Evolutionary conservation across 2,113 vertebrate species (phyloP).

Genomic region (Naja naja): DNA sequence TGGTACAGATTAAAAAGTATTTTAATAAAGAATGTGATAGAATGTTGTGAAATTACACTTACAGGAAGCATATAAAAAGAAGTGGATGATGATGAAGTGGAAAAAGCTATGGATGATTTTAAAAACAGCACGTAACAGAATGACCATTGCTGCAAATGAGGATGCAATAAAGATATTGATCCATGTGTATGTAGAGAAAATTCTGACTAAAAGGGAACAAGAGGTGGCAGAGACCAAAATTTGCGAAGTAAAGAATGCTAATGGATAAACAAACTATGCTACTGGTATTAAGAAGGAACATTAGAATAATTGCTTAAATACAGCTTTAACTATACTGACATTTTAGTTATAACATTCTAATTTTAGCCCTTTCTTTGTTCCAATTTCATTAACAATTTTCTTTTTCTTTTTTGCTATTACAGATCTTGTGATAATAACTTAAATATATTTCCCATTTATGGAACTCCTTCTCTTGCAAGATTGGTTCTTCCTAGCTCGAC

Average conservation of each 20-base stretch:
- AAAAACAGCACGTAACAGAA: background rate
- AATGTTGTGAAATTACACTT: background rate
- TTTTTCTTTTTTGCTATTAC: background rate
- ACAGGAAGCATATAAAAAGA: background rate
- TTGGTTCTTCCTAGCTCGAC: background rate
- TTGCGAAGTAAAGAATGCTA: background rate
- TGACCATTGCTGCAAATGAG: background rate
- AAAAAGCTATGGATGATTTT: background rate
- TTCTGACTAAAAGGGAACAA: background rate
- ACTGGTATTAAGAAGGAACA: background rate
- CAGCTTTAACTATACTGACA: background rate
- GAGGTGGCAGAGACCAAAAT: background rate
- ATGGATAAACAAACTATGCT: background rate
- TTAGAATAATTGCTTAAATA: background rate
- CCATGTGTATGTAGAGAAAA: background rate
- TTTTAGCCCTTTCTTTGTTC: background rate
- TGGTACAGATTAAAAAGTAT: background rate
- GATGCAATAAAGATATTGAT: background rate
- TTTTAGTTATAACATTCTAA: background rate
- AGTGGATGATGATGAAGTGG: background rate
- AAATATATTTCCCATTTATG: background rate
- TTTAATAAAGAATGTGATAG: background rate
- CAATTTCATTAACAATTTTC: background rate
- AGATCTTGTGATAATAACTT: background rate
- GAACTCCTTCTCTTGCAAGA: background rate